Conservation (phyloP, 2,113 vertebrate species). For the Macquaria australasica region DNA sequence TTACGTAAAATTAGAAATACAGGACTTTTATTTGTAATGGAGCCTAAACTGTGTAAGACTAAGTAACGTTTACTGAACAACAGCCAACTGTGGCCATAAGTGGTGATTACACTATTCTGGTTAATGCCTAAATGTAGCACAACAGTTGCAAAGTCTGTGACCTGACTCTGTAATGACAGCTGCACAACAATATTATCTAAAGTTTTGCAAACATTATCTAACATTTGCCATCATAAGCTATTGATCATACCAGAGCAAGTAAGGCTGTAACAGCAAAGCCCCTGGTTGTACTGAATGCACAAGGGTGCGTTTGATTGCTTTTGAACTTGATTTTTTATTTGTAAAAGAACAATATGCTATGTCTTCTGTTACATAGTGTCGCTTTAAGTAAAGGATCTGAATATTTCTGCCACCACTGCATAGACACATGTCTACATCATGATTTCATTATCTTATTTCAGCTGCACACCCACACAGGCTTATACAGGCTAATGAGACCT, state of each 20-base stretch:
- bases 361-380: not conserved
- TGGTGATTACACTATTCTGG: not conserved
- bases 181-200: not conserved
- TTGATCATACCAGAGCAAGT: no score
- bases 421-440: not conserved
- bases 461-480: conserved; percentile 1
- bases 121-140: not conserved
- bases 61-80: not conserved
- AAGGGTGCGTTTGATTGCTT: not conserved
- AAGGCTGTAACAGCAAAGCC: not conserved
- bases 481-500: not conserved
- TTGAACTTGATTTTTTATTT: not conserved
- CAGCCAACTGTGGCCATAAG: not conserved
- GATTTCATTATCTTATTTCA: not conserved
- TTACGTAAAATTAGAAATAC: not conserved
- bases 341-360: not conserved
- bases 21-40: not conserved
- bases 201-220: not conserved
- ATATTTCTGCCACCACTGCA: not conserved
- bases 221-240: not conserved
- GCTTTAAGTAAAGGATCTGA: not conserved
- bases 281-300: not conserved
- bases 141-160: not conserved
- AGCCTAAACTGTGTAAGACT: not conserved
- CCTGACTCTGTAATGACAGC: not conserved